Base-by-base conservation (phyloP, 2,113 vertebrate species). In the Cinclus cinclus region DNA sequence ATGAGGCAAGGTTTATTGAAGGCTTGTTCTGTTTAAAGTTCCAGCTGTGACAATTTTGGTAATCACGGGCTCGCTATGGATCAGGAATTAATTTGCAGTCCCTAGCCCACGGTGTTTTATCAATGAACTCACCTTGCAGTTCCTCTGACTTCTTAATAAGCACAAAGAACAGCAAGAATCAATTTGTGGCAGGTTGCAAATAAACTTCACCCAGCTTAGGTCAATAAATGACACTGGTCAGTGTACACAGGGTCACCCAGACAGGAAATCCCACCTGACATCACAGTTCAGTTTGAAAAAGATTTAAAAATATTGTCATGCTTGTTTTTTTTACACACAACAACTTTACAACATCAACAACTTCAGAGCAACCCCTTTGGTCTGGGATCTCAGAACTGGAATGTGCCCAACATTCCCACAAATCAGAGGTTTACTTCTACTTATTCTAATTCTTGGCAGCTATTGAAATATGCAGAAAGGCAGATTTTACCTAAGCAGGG, bases 401-500 rank as follows among this genome's bases (percentile, higher is more conserved):
- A 69, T 2, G 7, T 15, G 18, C 33, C 33, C 69, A 62, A 17
- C 0, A 7, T 22, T 9, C 4, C 37, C 70, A 14, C 4, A 7
- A 56, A 78, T 2, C 39, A 39, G 9, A 41, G 13, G 7, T 13
- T 89, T 44, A 17, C 59, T 59, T 93, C 53, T 3, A 8, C 5
- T 82, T n/a, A 14, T 31, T 53, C 22, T 10, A 2, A 50, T 9
- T 15, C 30, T 85, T 46, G 55, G 15, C 47, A 53, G 30, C 35
- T 47, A 20, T 7, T 52, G 21, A 22, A 71, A 58, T 0, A 37
- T 0, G 7, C 2, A 87, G 35, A 33, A 56, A 80, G 5, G 1
- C 74, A 91, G 98, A 97, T 95, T 95, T 70, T 98, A 99, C 99
- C 99, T 99, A 92, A 99, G 98, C 85, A 99, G 98, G 39, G 99